phyloP scores from a whole-genome alignment of 2,113 vertebrate genomes.

The Gadus chalcogrammus region DNA sequence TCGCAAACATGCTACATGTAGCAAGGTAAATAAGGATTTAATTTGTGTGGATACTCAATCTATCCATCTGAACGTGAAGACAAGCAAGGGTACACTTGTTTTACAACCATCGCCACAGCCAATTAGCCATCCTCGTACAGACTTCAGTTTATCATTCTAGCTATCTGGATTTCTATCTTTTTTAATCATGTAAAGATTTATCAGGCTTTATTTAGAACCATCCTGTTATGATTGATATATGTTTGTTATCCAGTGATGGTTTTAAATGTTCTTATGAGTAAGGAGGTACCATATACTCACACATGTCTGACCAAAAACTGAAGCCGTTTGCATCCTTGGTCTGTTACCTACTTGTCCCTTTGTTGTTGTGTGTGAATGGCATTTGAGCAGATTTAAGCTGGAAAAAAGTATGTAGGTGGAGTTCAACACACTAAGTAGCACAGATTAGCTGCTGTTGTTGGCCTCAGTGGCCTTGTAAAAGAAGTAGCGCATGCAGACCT shows the following conservation, averaged over 20 bases:
- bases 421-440: constrained; percentile 24
- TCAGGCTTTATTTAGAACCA: too few species aligned
- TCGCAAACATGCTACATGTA: background rate
- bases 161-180: too few species aligned
- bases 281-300: too few species aligned
- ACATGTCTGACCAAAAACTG: too few species aligned
- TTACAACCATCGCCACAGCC: background rate
- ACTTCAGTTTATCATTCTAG: background rate
- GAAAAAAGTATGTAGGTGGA: constrained; percentile 11
- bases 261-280: too few species aligned
- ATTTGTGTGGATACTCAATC: constrained; percentile 4
- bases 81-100: constrained; percentile 45
- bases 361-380: background rate
- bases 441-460: constrained; percentile 34
- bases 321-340: too few species aligned
- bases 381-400: constrained; percentile 30
- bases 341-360: too few species aligned
- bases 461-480: constrained; percentile 19
- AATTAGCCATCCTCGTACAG: background rate
- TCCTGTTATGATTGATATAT: too few species aligned
- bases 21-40: constrained; percentile 1
- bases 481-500: constrained; percentile 19
- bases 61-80: constrained; percentile 13
- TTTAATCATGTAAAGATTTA: too few species aligned
- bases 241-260: too few species aligned